These are phyloP conservation scores for Eupithecia inturbata DNA, from an alignment of 2,888 invertebrate species.

Conservation along the genomic window DNA sequence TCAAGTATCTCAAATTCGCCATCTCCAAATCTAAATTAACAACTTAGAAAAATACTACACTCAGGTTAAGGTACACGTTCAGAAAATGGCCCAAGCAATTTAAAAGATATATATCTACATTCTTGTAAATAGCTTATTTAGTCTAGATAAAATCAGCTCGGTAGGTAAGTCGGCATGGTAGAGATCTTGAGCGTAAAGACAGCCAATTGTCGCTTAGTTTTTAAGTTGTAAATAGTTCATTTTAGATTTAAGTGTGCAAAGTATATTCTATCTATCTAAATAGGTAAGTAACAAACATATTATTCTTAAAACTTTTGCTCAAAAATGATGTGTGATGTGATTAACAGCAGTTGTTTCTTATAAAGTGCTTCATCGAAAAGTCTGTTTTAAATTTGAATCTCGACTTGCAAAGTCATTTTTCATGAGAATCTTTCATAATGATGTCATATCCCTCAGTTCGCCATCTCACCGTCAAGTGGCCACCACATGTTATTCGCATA, in stretches of 20 bases:
- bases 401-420: constrained; percentile 2
- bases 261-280: too few species aligned
- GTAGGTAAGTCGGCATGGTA: too few species aligned
- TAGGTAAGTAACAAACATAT: not conserved
- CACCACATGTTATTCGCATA: constrained; percentile 41
- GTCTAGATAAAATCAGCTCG: too few species aligned
- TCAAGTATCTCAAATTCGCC: not conserved
- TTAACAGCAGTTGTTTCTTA: not conserved
- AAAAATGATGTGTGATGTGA: not conserved
- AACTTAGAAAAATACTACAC: not conserved
- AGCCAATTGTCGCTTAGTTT: too few species aligned
- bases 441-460: constrained; percentile 1
- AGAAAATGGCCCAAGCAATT: not conserved
- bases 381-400: constrained; percentile 5
- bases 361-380: not conserved
- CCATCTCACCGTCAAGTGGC: constrained; percentile 33
- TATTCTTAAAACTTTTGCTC: not conserved
- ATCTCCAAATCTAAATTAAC: not conserved
- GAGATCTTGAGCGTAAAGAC: too few species aligned
- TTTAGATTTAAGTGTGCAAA: too few species aligned
- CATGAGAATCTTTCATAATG: constrained; percentile 9
- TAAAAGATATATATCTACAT: too few species aligned
- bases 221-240: too few species aligned
- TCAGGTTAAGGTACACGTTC: not conserved
- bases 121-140: too few species aligned